Percentiles rank a stretch among this genome's conserved stretches.
Conservation (phyloP, 1,140 invertebrate species). For the Heliconius congener region DNA sequence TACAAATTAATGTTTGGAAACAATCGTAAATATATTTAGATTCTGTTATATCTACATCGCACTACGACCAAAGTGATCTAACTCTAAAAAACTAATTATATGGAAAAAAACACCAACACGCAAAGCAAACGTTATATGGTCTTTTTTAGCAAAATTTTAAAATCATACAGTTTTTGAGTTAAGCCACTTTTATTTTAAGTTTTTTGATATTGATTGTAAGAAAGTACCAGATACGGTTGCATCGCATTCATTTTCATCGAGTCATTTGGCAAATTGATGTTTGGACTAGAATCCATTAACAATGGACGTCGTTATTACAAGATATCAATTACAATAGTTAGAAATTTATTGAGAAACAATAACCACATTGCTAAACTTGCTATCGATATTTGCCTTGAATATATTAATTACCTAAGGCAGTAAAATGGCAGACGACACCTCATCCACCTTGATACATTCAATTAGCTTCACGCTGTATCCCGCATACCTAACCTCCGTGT, state of each 20-base stretch:
- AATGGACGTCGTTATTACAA: not conserved
- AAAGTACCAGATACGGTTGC: not conserved
- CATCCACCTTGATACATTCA: not conserved
- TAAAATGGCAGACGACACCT: not conserved
- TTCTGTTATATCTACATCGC: not conserved
- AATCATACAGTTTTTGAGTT: not conserved
- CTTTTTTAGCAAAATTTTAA: not conserved
- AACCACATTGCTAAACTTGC: not conserved
- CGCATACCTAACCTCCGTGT: no score
- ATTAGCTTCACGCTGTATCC: no score
- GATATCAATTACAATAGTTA: not conserved
- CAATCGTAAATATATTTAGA: not conserved
- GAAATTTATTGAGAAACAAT: not conserved
- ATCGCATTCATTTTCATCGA: not conserved
- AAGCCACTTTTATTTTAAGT: not conserved
- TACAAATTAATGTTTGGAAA: not conserved
- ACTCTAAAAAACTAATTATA: not conserved
- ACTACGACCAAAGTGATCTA: not conserved
- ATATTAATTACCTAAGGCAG: not conserved
- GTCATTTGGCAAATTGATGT: not conserved
- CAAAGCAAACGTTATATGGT: not conserved
- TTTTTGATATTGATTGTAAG: not conserved
- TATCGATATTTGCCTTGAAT: not conserved
- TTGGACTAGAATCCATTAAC: not conserved
- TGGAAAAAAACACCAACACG: no score